Evolutionary conservation across 2,888 invertebrate genomes (phyloP).

Genomic region (Hypercompe scribonia): DNA sequence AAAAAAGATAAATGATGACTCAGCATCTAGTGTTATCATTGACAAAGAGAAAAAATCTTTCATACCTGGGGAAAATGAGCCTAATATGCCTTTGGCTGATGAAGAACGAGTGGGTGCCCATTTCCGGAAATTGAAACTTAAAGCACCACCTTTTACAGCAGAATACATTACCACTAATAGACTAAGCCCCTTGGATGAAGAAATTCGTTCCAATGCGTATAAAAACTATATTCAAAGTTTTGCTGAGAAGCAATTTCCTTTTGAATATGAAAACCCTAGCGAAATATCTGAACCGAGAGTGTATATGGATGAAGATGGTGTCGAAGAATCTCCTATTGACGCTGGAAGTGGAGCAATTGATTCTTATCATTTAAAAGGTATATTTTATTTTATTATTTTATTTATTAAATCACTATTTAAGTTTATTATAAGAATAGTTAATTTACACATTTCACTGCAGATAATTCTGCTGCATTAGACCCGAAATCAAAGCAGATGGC

Average conservation of each 20-base stretch:
- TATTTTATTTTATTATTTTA: too few relatives aligned
- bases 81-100: constrained; percentile 70
- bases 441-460: constrained; percentile 35
- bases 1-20: constrained; percentile 50
- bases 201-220: constrained; percentile 77
- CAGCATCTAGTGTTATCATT: constrained; percentile 54
- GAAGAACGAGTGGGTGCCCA: constrained; percentile 84
- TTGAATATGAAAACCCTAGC: constrained; percentile 80
- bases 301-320: constrained; percentile 85
- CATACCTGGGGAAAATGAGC: constrained; percentile 61
- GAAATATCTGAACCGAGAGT: constrained; percentile 85
- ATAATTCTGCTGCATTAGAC: constrained; percentile 51
- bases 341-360: constrained; percentile 79
- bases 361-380: constrained; percentile 74
- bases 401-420: background rate
- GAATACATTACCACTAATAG: constrained; percentile 78
- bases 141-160: constrained; percentile 70
- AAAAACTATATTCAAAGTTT: constrained; percentile 83
- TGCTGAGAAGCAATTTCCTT: constrained; percentile 80
- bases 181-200: constrained; percentile 77
- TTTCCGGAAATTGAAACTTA: constrained; percentile 75
- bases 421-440: background rate
- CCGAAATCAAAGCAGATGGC: constrained; percentile 75
- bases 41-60: constrained; percentile 79
- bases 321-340: constrained; percentile 76